A percentile compares a stretch with the other conserved stretches of the same genome.
Evolutionary conservation across 2,113 vertebrate genomes (phyloP).

Genomic region (Laterallus jamaicensis): DNA sequence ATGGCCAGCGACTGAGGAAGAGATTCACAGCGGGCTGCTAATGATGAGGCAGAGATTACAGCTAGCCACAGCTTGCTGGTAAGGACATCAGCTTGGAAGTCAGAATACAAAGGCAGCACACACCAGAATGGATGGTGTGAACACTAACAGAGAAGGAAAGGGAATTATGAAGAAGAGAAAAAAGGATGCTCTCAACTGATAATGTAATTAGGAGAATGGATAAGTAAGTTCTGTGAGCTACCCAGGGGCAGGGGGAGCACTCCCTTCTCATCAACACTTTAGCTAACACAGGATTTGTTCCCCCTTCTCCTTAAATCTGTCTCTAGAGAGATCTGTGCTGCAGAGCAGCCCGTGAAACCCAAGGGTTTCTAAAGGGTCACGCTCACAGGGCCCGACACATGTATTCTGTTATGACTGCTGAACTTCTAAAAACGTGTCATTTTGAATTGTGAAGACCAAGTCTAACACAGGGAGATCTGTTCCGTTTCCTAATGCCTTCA

Average conservation of each 20-base stretch:
- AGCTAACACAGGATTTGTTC: not conserved
- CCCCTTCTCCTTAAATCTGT: not conserved
- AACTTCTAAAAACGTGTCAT: slow-evolving; percentile 65
- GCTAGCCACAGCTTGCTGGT: not conserved
- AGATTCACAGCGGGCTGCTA: slow-evolving; percentile 38
- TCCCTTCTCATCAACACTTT: not conserved
- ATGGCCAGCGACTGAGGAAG: slow-evolving; percentile 5
- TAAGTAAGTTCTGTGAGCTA: not conserved
- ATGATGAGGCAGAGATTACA: slow-evolving; percentile 18
- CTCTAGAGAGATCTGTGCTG: not conserved
- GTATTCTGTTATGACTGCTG: not conserved
- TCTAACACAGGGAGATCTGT: slow-evolving; percentile 27
- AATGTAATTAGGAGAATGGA: no score
- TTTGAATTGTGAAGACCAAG: slow-evolving; percentile 47
- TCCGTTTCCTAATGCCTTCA: slow-evolving; percentile 51
- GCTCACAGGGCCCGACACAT: not conserved
- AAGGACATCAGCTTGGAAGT: not conserved
- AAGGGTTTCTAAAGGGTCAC: not conserved
- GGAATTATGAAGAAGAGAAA: not conserved
- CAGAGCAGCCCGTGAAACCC: not conserved
- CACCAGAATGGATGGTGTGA: not conserved
- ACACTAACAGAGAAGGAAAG: not conserved
- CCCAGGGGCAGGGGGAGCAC: not conserved
- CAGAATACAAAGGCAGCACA: not conserved
- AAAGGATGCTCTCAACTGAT: not conserved